Percentiles rank a stretch among this genome's conserved stretches.
Conservation (phyloP, 2,888 invertebrate genomes). For the Subacronicta megacephala region DNA sequence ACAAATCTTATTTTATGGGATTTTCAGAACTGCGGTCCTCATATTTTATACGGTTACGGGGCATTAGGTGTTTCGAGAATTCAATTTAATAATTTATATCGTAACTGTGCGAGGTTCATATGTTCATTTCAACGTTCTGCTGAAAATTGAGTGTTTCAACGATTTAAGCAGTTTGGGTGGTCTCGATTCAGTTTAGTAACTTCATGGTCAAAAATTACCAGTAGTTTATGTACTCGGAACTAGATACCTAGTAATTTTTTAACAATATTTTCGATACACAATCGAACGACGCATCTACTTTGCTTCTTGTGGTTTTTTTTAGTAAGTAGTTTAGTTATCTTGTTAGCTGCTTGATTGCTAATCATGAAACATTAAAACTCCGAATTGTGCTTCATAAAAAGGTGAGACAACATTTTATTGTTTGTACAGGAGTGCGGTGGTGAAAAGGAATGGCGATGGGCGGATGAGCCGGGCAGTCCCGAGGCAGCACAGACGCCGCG, state of each 20-base stretch:
- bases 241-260: too few species aligned
- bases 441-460: conserved; percentile 76
- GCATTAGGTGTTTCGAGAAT: conserved; percentile 44
- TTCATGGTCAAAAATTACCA: too few species aligned
- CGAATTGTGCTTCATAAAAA: too few species aligned
- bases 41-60: conserved; percentile 41
- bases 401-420: too few species aligned
- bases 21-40: conserved; percentile 31
- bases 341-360: too few species aligned
- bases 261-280: too few species aligned
- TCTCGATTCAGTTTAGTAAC: background rate
- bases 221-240: too few species aligned
- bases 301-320: too few species aligned
- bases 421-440: conserved; percentile 60
- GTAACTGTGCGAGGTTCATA: conserved; percentile 25
- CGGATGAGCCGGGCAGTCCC: conserved; percentile 80
- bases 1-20: conserved; percentile 55
- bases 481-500: conserved; percentile 81
- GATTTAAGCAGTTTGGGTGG: background rate
- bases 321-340: too few species aligned
- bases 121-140: conserved; percentile 3
- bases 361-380: too few species aligned
- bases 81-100: conserved; percentile 45
- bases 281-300: too few species aligned
- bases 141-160: conserved; percentile 8